A percentile compares a stretch with the other conserved stretches of the same genome.
Evolutionary conservation across 2,888 invertebrate species (phyloP).

Genomic region (Cephalotes varians): DNA sequence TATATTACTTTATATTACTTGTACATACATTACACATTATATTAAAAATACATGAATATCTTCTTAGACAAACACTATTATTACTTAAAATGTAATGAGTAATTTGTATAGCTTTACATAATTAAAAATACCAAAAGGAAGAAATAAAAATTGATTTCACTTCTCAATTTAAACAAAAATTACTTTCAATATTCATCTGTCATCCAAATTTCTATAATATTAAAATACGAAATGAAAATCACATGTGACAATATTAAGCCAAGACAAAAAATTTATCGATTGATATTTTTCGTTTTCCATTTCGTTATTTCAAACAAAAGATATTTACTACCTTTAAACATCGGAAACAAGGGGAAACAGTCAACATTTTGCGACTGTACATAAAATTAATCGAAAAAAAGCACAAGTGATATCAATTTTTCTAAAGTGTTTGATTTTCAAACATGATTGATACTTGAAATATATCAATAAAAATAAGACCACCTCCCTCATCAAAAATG

Average conservation of each 20-base stretch:
- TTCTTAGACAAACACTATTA: not conserved
- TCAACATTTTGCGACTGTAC: not conserved
- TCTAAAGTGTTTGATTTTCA: not conserved
- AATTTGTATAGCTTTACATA: not conserved
- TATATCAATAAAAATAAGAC: not conserved
- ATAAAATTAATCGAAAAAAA: not conserved
- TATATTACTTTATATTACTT: slow-evolving; percentile 4
- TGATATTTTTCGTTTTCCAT: not conserved
- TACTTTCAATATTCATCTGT: not conserved
- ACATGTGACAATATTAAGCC: not conserved
- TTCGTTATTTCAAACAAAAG: not conserved
- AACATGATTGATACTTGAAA: not conserved
- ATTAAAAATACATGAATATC: not conserved
- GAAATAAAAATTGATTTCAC: not conserved
- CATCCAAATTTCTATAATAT: not conserved
- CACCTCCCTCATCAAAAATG: not conserved
- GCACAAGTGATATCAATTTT: not conserved
- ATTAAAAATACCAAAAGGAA: not conserved
- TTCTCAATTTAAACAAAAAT: not conserved
- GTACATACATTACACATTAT: not conserved
- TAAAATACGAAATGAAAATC: no score
- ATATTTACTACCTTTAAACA: not conserved
- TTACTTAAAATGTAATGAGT: not conserved
- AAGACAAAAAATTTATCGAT: not conserved
- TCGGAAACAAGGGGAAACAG: not conserved